Conservation (phyloP, 2,113 vertebrate species). For the Verasper variegatus region DNA sequence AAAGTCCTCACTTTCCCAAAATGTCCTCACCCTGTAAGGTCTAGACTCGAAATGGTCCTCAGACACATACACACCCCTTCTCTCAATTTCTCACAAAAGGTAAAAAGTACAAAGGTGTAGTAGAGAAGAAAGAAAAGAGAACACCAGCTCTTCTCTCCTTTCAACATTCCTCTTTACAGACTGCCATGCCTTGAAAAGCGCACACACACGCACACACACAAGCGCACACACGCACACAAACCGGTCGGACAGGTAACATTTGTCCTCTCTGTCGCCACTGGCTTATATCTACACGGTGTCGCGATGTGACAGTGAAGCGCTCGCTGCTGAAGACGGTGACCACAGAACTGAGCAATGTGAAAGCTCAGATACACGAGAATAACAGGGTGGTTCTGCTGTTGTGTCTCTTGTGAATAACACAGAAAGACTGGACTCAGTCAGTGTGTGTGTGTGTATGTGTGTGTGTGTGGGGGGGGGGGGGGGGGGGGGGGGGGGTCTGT, state of each 20-base stretch:
- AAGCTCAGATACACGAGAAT: constrained; percentile 2
- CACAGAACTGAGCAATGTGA: constrained; percentile 3
- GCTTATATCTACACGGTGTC: constrained; percentile 7
- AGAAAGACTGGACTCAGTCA: constrained; percentile 24
- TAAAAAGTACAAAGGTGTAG: constrained; percentile 20
- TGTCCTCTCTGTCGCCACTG: constrained; percentile 5
- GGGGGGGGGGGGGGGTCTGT: no score
- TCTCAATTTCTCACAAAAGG: not conserved
- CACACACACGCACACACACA: constrained; percentile 17
- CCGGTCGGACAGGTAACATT: constrained; percentile 54
- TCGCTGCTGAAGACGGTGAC: not conserved
- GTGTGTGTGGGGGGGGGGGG: no score
- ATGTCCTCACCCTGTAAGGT: no score
- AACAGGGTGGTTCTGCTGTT: constrained; percentile 36
- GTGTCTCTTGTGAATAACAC: constrained; percentile 36
- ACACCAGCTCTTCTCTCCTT: constrained; percentile 15
- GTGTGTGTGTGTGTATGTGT: constrained; percentile 16
- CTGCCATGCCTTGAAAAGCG: constrained; percentile 8
- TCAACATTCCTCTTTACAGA: constrained; percentile 44
- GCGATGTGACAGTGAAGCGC: not conserved
- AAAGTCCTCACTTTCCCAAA: no score
- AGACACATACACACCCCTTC: not conserved
- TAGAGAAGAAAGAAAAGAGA: constrained; percentile 1
- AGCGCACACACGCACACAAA: constrained; percentile 26
- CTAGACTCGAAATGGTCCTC: not conserved